Evolutionary conservation across 2,888 invertebrate species (phyloP).

Genomic region (Dolomedes plantarius): DNA sequence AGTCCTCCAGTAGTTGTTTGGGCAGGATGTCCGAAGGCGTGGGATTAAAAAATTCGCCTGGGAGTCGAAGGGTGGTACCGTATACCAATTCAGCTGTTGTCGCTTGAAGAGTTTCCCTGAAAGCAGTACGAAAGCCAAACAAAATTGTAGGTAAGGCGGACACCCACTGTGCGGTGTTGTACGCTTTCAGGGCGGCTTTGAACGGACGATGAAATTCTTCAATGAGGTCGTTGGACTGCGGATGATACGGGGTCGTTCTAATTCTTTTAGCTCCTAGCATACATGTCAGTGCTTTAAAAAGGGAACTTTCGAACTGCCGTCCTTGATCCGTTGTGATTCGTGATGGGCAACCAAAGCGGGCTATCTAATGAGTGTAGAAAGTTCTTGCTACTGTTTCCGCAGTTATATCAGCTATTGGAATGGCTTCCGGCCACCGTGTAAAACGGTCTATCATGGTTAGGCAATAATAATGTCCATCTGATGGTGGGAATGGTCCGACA

Average conservation of each 20-base stretch:
- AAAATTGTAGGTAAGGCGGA: not conserved
- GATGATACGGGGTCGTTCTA: conserved; percentile 74
- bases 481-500: conserved; percentile 50
- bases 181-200: not conserved
- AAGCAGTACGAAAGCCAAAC: too few relatives aligned
- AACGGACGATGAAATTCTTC: not conserved
- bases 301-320: conserved; percentile 60
- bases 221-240: conserved; percentile 70
- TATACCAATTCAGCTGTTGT: not conserved
- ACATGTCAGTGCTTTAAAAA: too few relatives aligned
- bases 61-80: not conserved
- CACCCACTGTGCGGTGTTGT: not conserved
- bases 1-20: too few relatives aligned
- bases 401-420: conserved; percentile 72
- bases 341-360: conserved; percentile 12
- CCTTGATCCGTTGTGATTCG: conserved; percentile 74
- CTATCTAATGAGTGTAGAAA: conserved; percentile 72
- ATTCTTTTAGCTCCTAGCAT: conserved; percentile 74
- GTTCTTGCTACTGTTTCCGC: conserved; percentile 63
- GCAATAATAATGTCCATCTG: conserved; percentile 6
- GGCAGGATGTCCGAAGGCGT: too few relatives aligned
- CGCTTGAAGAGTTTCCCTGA: too few relatives aligned
- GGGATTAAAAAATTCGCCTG: conserved; percentile 20
- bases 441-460: conserved; percentile 45
- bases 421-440: conserved; percentile 73